Base-by-base conservation (phyloP, 1,140 invertebrate species). In the Drosophila tani region DNA sequence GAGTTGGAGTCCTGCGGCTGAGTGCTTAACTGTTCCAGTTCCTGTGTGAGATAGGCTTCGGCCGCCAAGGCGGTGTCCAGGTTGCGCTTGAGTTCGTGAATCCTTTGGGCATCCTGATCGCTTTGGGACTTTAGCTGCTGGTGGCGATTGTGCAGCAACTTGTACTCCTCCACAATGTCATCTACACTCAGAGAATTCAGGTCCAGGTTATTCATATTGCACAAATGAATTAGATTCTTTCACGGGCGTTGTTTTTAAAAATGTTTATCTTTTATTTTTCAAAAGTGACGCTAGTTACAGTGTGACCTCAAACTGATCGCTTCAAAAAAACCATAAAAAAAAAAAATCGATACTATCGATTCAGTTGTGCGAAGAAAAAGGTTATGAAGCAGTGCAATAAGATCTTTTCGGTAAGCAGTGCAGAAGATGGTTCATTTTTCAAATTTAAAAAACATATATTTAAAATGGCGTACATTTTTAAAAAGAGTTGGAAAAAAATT, bases 71-170 rank as follows among this genome's bases (percentile, higher is more conserved):
- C 75, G 1, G 91, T 92, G 17, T 92, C 90, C 56, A 92, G 59
- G 45, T 65, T 91, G 14, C 91, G 75, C 49, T 92, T 92, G 0
- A 92, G 75, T 15, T 92, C 91, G 21, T 92, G 57, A n/a, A 92
- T 90, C 12, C 78, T 73, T 29, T 92, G 91, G 0, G 83, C 79
- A 63, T 92, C 91, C 3, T 77, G 43, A n/a, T 92, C 91, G 5
- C 63, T 62, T 8, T 46, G 51, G 5, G 71, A 32, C 19, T 79
- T 86, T 0, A 92, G 49, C 24, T 84, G 74, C 47, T 84, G 66
- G 73, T 91, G 90, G 5, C 82, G 74, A 2, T 79, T 76, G 19
- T 86, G 75, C 17, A 92, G 56, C 27, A 84, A 73, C 51, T 84
- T 86, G 58, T 86, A 92, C 27, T 92, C 87, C 29, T 91, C 80